Evolutionary conservation across 2,113 vertebrate genomes (phyloP), one percentile per base, ranked within the genome.

Genomic region (Cryptotis parvus): DNA sequence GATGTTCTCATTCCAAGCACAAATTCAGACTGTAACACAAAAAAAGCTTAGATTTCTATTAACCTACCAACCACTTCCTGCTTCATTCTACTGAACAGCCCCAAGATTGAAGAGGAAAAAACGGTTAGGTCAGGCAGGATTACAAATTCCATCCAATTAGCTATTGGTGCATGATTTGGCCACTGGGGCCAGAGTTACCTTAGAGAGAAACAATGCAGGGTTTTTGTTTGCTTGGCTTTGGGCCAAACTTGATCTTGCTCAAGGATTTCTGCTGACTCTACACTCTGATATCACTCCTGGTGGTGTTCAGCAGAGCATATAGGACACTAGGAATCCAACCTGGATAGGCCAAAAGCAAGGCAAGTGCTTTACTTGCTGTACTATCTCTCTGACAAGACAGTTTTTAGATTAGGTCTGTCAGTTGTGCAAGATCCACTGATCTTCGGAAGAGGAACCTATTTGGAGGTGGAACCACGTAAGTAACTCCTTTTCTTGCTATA

Each of bases 381-480:
- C 18, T 58, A 58, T 58, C 15, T 58, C 55, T 58, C 55, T 58
- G 16, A 55, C 26, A 58, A 70, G 66, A 20, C 27, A 22, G 22
- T 85, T 94, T 91, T 88, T 68, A 45, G 26, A 79, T 31, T 58
- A 75, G 41, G 27, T 73, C 7, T 24, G 43, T 12, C 12, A 31
- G 27, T 76, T 90, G 35, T 86, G 69, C 2, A 4, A 0, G 1
- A 27, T 26, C 61, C 20, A 12, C 14, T 94, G n/a, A 45, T 76
- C 61, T 94, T 96, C 79, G 81, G 70, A 29, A 61, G 81, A 79
- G 88, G 90, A 94, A 68, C 45, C 20, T 58, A 78, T 45, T 74
- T 92, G 82, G 27, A 91, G 37, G 61, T 93, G 22, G 43, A 93
- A 82, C 61, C 68, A 66, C 0, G 6, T 89, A 72, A 94, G 84